phyloP scores from a whole-genome alignment of 2,797 vertebrate species.

The Cossypha heuglini region DNA sequence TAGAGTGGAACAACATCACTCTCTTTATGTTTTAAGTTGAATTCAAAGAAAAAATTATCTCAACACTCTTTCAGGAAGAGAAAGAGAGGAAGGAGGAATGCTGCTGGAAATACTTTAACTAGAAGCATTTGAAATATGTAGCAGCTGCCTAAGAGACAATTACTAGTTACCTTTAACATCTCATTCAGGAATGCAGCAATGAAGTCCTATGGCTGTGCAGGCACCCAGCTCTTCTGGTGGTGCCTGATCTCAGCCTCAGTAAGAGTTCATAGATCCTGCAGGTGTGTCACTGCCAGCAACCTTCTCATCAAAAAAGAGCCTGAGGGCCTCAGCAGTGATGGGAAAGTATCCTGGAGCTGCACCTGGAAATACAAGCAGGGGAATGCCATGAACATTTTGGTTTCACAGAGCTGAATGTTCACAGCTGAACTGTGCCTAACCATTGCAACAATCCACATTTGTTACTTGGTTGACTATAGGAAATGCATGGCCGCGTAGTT shows the following conservation, averaged over 20 bases:
- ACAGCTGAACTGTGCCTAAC: neutral
- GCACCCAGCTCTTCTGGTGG: constrained; percentile 72
- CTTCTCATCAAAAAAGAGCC: neutral
- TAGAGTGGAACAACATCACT: neutral
- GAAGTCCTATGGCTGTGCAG: constrained; percentile 70
- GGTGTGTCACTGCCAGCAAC: neutral
- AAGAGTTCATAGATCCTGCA: neutral
- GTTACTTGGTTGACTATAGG: neutral
- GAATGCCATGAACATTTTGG: neutral
- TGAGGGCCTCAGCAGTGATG: neutral
- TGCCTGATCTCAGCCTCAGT: constrained; percentile 56
- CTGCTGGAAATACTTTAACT: neutral
- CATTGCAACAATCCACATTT: neutral
- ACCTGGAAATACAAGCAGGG: neutral
- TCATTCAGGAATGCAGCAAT: constrained; percentile 74
- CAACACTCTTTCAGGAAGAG: neutral
- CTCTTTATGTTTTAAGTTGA: neutral
- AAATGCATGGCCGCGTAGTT: neutral
- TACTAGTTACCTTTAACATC: constrained; percentile 72
- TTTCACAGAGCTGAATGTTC: neutral
- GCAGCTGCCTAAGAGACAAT: neutral
- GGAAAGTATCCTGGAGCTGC: neutral
- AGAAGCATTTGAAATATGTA: neutral
- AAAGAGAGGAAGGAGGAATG: neutral
- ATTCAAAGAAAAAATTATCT: neutral